Conservation (phyloP, 1,140 invertebrate genomes). For the Aporrectodea caliginosa region DNA sequence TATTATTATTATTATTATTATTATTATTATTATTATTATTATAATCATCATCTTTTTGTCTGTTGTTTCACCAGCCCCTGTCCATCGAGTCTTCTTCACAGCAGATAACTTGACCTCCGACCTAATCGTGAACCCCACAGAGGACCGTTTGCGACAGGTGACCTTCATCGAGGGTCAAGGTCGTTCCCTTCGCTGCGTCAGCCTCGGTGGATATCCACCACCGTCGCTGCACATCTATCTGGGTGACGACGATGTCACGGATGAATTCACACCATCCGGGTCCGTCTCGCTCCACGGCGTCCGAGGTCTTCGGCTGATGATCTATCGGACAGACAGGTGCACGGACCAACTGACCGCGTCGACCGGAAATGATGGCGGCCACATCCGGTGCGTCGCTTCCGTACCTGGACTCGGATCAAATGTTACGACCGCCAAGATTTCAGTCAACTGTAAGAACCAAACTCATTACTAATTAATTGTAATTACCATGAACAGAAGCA, state of each 20-base stretch:
- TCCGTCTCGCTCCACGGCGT: background rate
- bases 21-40: too few species aligned
- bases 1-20: too few species aligned
- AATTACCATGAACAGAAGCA: too few species aligned
- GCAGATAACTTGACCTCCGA: background rate
- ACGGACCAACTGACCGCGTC: background rate
- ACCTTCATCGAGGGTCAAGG: constrained; percentile 14
- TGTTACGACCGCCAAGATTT: constrained; percentile 4
- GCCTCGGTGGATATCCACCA: constrained; percentile 24
- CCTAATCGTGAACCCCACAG: too few species aligned
- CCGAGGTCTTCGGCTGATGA: constrained; percentile 18
- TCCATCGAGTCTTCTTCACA: background rate
- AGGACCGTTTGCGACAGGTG: background rate
- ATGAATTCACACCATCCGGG: background rate
- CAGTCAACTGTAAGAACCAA: constrained; percentile 26
- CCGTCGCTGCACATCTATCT: constrained; percentile 25
- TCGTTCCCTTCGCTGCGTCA: constrained; percentile 19
- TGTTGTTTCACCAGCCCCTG: background rate
- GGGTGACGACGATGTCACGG: constrained; percentile 18
- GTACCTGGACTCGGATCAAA: constrained; percentile 25
- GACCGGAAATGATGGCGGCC: background rate
- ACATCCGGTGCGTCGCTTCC: constrained; percentile 16
- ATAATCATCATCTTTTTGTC: too few species aligned
- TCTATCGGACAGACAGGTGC: constrained; percentile 3
- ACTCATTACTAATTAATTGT: too few species aligned